Percentiles rank a stretch among this genome's conserved stretches.
These are phyloP conservation scores for Carassius auratus DNA, from an alignment of 2,113 vertebrate species.

Conservation along the genomic window DNA sequence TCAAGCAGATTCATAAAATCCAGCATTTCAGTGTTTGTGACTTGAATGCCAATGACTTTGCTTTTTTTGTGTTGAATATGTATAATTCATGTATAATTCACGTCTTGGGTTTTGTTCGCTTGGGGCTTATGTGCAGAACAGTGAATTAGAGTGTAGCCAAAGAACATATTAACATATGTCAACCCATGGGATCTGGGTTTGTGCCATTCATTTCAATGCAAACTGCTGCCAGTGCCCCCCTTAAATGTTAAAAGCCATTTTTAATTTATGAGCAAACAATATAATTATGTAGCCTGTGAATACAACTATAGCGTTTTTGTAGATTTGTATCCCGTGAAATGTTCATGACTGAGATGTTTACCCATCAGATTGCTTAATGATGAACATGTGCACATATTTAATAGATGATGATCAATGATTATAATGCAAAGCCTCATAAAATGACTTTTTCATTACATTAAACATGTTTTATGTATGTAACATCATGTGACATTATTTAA, in stretches of 20 bases:
- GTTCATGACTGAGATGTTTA: constrained; percentile 32
- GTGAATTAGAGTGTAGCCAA: constrained; percentile 83
- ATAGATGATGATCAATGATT: constrained; percentile 23
- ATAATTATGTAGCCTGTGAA: constrained; percentile 78
- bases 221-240: constrained; percentile 73
- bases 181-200: constrained; percentile 76
- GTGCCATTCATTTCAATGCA: constrained; percentile 81
- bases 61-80: constrained; percentile 74
- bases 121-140: constrained; percentile 78
- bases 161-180: constrained; percentile 86
- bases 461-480: not conserved
- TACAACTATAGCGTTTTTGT: constrained; percentile 70
- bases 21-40: constrained; percentile 76
- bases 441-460: not conserved
- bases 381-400: constrained; percentile 18
- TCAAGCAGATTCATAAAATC: constrained; percentile 69
- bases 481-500: not conserved
- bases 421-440: not conserved
- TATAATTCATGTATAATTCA: constrained; percentile 82
- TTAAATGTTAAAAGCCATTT: constrained; percentile 73
- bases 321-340: constrained; percentile 66
- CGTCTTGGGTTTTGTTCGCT: constrained; percentile 80
- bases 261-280: constrained; percentile 73
- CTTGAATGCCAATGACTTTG: constrained; percentile 80
- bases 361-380: constrained; percentile 28